Percentiles rank a stretch among this genome's conserved stretches.
These are phyloP conservation scores for Pentalonia nigronervosa DNA, from an alignment of 1,140 invertebrate genomes.

Conservation along the genomic window DNA sequence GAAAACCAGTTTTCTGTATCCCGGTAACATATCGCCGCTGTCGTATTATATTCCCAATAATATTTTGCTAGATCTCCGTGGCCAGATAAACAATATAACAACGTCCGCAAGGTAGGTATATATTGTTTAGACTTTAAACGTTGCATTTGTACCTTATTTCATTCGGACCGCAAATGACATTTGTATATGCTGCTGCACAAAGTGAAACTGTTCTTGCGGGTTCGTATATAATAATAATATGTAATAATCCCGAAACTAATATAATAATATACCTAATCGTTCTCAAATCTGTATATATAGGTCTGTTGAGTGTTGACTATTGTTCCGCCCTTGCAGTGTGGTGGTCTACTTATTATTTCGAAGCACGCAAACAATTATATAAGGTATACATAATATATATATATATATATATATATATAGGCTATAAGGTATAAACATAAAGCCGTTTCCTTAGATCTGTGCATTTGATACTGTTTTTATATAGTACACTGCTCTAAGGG, in stretches of 20 bases:
- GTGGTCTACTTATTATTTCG: constrained; percentile 36
- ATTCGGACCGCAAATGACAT: constrained; percentile 33
- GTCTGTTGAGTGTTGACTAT: constrained; percentile 14
- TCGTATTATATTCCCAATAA: constrained; percentile 46
- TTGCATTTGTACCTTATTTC: not conserved
- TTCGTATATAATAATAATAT: not conserved
- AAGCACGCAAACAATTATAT: not conserved
- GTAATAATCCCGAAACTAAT: too few relatives aligned
- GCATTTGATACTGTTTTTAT: not conserved
- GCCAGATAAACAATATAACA: constrained; percentile 40
- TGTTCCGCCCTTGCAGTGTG: not conserved
- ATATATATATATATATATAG: too few relatives aligned
- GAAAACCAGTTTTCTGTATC: constrained; percentile 50
- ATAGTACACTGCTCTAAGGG: not conserved
- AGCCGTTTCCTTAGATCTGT: constrained; percentile 31
- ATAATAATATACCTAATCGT: not conserved
- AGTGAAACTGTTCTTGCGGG: constrained; percentile 28
- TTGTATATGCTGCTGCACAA: not conserved
- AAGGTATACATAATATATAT: not conserved
- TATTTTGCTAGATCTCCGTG: constrained; percentile 38
- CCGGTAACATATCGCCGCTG: not conserved
- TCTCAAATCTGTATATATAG: not conserved
- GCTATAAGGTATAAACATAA: not conserved
- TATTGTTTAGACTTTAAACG: constrained; percentile 39
- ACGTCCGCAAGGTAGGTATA: not conserved